Conservation (phyloP, 2,113 vertebrate genomes). For the Pseudois nayaur region DNA sequence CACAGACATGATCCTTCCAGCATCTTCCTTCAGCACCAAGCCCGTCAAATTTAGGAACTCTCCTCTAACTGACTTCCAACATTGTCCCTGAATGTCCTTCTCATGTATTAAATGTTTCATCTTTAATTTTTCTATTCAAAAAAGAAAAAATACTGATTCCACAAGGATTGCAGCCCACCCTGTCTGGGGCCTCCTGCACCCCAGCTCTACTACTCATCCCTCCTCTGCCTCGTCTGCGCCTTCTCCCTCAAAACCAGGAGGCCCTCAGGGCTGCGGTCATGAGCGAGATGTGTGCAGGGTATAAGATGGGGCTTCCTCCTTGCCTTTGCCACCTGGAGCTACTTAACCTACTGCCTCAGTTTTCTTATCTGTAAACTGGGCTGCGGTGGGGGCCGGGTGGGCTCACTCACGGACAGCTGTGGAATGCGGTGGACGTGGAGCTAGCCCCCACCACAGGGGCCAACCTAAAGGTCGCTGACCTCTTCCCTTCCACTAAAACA, state of each 20-base stretch:
- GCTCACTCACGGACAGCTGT: accelerated
- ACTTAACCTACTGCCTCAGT: not conserved
- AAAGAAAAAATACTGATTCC: not conserved
- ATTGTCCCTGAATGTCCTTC: not conserved
- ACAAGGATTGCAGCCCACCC: not conserved
- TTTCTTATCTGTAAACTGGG: not conserved
- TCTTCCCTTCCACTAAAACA: not conserved
- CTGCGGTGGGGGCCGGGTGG: accelerated
- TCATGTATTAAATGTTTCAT: not conserved
- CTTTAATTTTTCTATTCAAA: not conserved
- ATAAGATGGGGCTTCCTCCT: not conserved
- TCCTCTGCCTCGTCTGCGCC: not conserved
- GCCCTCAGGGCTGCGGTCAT: too few relatives aligned
- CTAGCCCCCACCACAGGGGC: not conserved
- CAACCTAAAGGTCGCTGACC: not conserved
- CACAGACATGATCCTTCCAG: not conserved
- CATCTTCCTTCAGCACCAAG: not conserved
- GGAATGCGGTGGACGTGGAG: accelerated
- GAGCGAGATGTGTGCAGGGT: not conserved
- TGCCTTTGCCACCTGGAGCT: not conserved
- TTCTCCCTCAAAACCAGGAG: not conserved
- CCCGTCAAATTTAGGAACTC: not conserved
- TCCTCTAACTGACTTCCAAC: not conserved
- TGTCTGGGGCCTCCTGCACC: not conserved
- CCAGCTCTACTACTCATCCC: not conserved